Conservation (phyloP, 2,888 invertebrate species). For the Polymixis lichenea region DNA sequence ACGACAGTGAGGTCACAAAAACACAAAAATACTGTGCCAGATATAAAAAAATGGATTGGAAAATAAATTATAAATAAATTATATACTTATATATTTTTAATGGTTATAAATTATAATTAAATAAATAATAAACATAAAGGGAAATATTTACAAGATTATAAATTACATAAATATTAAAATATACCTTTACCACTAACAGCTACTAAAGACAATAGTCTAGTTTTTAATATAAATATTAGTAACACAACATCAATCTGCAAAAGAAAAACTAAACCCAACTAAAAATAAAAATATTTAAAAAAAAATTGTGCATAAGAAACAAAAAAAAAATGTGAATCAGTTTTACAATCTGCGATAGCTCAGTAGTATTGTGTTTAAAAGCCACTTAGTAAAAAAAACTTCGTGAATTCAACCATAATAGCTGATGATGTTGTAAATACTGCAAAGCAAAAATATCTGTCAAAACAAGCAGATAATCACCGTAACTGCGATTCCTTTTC, state of each 20-base stretch:
- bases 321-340: background rate
- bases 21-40: constrained; percentile 48
- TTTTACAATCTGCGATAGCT: constrained; percentile 24
- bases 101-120: constrained; percentile 11
- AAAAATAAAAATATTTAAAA: constrained; percentile 3
- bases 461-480: constrained; percentile 28
- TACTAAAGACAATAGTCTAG: background rate
- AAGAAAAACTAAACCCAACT: constrained; percentile 24
- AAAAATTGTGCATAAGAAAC: background rate
- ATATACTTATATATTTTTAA: background rate
- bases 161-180: constrained; percentile 35
- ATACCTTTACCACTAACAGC: constrained; percentile 43
- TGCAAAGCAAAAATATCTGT: constrained; percentile 47
- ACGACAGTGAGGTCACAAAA: constrained; percentile 29
- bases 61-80: too few relatives aligned
- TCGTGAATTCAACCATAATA: constrained; percentile 11
- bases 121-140: constrained; percentile 35
- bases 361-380: constrained; percentile 32
- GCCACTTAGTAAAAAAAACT: constrained; percentile 15
- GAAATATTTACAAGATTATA: constrained; percentile 45
- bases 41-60: constrained; percentile 14
- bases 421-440: constrained; percentile 12
- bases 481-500: constrained; percentile 20
- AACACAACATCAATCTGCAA: constrained; percentile 48
- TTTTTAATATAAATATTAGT: constrained; percentile 26